Evolutionary conservation across 2,797 vertebrate species (phyloP), one percentile per base, ranked within the genome.

Genomic region (Channallabes apus): DNA sequence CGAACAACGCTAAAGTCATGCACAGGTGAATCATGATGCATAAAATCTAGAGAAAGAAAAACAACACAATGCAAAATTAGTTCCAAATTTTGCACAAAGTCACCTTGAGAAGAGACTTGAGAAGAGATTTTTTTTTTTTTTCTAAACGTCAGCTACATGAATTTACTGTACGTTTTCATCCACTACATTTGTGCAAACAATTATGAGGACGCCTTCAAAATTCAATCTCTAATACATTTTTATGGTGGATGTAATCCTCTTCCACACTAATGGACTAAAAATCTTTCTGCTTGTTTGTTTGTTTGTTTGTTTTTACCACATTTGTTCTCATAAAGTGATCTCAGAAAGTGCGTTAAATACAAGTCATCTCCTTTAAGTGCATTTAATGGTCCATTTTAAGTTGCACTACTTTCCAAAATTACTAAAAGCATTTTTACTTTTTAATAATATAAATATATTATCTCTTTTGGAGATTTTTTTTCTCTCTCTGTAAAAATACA

Each of bases 51-150:
- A 41, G 58, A 3, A 61, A 61, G 56, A 38, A 59, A 58, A 59
- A 58, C 46, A 59, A 58, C 46, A 29, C 64, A 38, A 58, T 4
- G 46, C 4, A 69, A 69, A 14, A 54, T 54, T 41, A 54, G 24
- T 71, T 71, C 6, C 12, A 32, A 71, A 58, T 71, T 71, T 71
- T 6, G 0, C 22, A n/a, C 12, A 38, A 72, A 61, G 68, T 82
- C 81, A 72, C 68, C 68, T 82, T 82, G 32, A 82, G 67, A 35
- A 35, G 35, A 35, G 35, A 32, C 1, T n/a, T n/a, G n/a, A n/a
- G n/a, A n/a, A n/a, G n/a, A n/a, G n/a, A n/a, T n/a, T n/a, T n/a
- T 32, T 32, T 2, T 32, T 32, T 32, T 32, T 32, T 32, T 32
- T 2, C 38, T 38, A 38, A 6, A 38, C 5, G 38, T 38, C 58